Percentiles rank a stretch among this genome's conserved stretches.
These are phyloP conservation scores for Misgurnus anguillicaudatus DNA, from an alignment of 2,113 vertebrate species.

Conservation along the genomic window DNA sequence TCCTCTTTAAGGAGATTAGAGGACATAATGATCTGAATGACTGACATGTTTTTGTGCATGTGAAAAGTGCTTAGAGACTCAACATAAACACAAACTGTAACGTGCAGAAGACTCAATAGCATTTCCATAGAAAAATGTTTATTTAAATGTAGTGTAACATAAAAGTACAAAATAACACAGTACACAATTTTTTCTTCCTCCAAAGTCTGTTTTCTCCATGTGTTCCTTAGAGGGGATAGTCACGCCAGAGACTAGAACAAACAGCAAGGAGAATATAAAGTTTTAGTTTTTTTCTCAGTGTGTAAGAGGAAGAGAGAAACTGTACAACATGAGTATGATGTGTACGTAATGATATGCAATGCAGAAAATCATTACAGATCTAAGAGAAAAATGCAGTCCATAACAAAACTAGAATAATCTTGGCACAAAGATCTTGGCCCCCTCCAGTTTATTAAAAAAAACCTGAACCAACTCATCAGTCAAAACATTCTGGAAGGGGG, in stretches of 20 bases:
- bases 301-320: not conserved
- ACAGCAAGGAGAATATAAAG: constrained; percentile 16
- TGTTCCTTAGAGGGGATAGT: constrained; percentile 67
- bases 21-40: not conserved
- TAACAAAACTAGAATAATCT: not conserved
- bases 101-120: not conserved
- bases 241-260: constrained; percentile 74
- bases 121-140: constrained; percentile 24
- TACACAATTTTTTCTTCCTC: not conserved
- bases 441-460: too few species aligned
- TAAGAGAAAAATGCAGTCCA: too few species aligned
- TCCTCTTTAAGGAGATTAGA: not conserved
- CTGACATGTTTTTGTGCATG: not conserved
- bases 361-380: too few species aligned
- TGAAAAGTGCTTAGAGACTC: not conserved
- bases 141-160: constrained; percentile 52
- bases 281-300: not conserved
- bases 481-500: too few species aligned
- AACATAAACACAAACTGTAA: not conserved
- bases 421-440: not conserved
- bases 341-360: too few species aligned
- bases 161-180: constrained; percentile 14
- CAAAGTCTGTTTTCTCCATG: not conserved
- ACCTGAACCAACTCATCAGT: too few species aligned
- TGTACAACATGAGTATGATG: not conserved